A percentile compares a stretch with the other conserved stretches of the same genome.
Evolutionary conservation across 2,113 vertebrate genomes (phyloP).

Genomic region (Chunga burmeisteri): DNA sequence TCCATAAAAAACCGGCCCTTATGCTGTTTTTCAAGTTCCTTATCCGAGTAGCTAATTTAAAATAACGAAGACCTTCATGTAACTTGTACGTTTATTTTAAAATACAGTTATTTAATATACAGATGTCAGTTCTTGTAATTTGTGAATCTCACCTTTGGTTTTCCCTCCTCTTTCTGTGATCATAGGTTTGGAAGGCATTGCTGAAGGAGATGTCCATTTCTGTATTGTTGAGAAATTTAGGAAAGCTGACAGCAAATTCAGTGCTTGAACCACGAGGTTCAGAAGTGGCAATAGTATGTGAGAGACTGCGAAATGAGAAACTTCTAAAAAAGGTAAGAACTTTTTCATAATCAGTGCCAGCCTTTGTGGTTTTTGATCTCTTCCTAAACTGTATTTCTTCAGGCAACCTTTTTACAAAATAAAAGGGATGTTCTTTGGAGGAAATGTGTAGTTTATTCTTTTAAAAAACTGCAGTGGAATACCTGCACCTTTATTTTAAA

Average conservation of each 20-base stretch:
- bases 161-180: neutral
- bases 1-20: neutral
- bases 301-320: slow-evolving; percentile 85
- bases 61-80: neutral
- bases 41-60: neutral
- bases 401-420: neutral
- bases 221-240: slow-evolving; percentile 82
- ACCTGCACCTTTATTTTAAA: neutral
- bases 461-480: neutral
- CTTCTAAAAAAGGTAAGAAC: slow-evolving; percentile 82
- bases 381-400: neutral
- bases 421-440: neutral
- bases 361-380: neutral
- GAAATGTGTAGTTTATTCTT: neutral
- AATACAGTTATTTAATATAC: neutral
- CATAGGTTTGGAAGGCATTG: slow-evolving; percentile 88
- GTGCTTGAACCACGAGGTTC: slow-evolving; percentile 83
- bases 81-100: neutral
- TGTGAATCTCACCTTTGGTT: neutral
- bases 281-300: slow-evolving; percentile 84
- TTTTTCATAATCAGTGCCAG: neutral
- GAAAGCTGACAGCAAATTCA: slow-evolving; percentile 86
- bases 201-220: slow-evolving; percentile 91
- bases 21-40: neutral
- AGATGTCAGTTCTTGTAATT: neutral